Conservation (phyloP, 2,888 invertebrate genomes). For the Euzetes globulus region DNA sequence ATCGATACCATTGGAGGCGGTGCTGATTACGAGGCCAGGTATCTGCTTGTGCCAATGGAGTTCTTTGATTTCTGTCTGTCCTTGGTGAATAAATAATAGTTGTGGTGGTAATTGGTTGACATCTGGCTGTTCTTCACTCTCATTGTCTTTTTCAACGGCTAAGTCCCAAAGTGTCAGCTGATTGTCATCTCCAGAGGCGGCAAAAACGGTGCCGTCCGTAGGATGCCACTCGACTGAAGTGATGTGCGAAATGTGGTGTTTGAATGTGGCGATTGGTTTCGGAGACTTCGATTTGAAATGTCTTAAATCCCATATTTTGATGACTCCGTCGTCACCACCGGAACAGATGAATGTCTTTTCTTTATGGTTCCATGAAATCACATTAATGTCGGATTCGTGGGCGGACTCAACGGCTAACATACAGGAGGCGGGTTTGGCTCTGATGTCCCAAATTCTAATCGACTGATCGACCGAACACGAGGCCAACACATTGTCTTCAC, state of each 20-base stretch:
- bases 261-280: slow-evolving; percentile 80
- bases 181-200: slow-evolving; percentile 86
- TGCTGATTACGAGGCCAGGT: slow-evolving; percentile 84
- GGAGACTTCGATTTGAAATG: slow-evolving; percentile 57
- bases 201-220: slow-evolving; percentile 81
- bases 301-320: slow-evolving; percentile 92
- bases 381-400: slow-evolving; percentile 89
- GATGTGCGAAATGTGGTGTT: slow-evolving; percentile 86
- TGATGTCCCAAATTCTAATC: slow-evolving; percentile 91
- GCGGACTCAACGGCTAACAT: slow-evolving; percentile 79
- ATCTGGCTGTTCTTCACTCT: slow-evolving; percentile 43
- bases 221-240: slow-evolving; percentile 98
- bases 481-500: slow-evolving; percentile 64
- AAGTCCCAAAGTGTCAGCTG: slow-evolving; percentile 96
- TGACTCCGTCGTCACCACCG: slow-evolving; percentile 90
- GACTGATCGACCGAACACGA: slow-evolving; percentile 53
- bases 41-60: slow-evolving; percentile 96
- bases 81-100: slow-evolving; percentile 92
- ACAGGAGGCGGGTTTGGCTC: slow-evolving; percentile 80
- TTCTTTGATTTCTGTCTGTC: slow-evolving; percentile 95
- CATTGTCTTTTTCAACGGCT: slow-evolving; percentile 71
- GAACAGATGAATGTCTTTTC: slow-evolving; percentile 81
- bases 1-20: slow-evolving; percentile 91
- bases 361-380: slow-evolving; percentile 89
- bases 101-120: slow-evolving; percentile 79